These are phyloP conservation scores for Andrena chrysosceles DNA, from an alignment of 2,888 invertebrate species.

Conservation along the genomic window DNA sequence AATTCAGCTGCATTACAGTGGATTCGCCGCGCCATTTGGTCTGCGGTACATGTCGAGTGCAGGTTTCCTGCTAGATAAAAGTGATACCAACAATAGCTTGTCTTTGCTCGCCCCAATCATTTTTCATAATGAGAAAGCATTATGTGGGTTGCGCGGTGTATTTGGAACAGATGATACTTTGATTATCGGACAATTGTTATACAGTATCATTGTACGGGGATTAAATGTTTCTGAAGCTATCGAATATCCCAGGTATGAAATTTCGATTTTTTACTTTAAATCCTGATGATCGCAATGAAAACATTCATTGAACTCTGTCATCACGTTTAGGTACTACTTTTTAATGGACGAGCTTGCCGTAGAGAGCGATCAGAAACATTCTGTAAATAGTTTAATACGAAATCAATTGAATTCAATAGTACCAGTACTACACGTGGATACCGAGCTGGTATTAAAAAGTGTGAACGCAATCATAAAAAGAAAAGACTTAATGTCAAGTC, in stretches of 20 bases:
- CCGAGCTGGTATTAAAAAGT: constrained; percentile 83
- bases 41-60: constrained; percentile 85
- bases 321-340: constrained; percentile 77
- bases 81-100: constrained; percentile 72
- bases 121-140: constrained; percentile 75
- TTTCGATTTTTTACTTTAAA: constrained; percentile 21
- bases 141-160: constrained; percentile 86
- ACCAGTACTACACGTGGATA: constrained; percentile 67
- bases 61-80: constrained; percentile 86
- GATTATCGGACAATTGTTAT: constrained; percentile 85
- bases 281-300: constrained; percentile 45
- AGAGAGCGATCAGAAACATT: constrained; percentile 77
- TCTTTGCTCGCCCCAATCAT: constrained; percentile 76
- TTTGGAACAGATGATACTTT: constrained; percentile 86
- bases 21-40: constrained; percentile 86
- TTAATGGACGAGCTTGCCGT: constrained; percentile 76
- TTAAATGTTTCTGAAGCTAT: constrained; percentile 85
- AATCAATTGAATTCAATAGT: constrained; percentile 67
- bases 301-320: constrained; percentile 1
- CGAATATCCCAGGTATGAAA: constrained; percentile 85
- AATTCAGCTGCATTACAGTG: constrained; percentile 82
- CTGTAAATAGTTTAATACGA: constrained; percentile 72
- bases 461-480: constrained; percentile 89
- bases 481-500: constrained; percentile 88
- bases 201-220: constrained; percentile 84